Conservation (phyloP, 2,888 invertebrate species). For the Stenichneumon culpator region DNA sequence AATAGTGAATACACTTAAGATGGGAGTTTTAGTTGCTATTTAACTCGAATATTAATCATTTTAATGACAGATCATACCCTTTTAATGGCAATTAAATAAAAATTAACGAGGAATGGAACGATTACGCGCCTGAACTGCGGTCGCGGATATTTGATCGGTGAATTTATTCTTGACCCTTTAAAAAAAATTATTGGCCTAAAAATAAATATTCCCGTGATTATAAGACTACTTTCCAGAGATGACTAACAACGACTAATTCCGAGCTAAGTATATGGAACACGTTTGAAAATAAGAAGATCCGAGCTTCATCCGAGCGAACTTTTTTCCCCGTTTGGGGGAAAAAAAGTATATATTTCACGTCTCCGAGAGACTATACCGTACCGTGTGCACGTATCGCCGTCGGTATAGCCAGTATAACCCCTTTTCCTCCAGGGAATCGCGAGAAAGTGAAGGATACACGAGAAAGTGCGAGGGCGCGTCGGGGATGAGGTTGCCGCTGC, state of each 20-base stretch:
- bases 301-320: background rate
- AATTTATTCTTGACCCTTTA: background rate
- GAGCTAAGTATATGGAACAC: background rate
- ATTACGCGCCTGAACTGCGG: too few relatives aligned
- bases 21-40: background rate
- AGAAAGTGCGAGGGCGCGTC: constrained; percentile 60
- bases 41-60: background rate
- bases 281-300: background rate
- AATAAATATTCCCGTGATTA: background rate
- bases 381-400: constrained; percentile 25
- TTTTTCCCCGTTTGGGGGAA: background rate
- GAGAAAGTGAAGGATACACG: constrained; percentile 52
- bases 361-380: constrained; percentile 15
- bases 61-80: background rate
- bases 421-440: constrained; percentile 48
- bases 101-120: background rate
- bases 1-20: constrained; percentile 13
- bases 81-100: background rate
- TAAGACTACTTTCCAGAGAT: background rate
- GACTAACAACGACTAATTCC: background rate
- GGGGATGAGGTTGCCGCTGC: constrained; percentile 64
- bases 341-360: constrained; percentile 8
- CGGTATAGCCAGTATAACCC: background rate
- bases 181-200: background rate
- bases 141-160: background rate